Base-by-base conservation (phyloP, 2,888 invertebrate species). In the Drosophila infuscata region DNA sequence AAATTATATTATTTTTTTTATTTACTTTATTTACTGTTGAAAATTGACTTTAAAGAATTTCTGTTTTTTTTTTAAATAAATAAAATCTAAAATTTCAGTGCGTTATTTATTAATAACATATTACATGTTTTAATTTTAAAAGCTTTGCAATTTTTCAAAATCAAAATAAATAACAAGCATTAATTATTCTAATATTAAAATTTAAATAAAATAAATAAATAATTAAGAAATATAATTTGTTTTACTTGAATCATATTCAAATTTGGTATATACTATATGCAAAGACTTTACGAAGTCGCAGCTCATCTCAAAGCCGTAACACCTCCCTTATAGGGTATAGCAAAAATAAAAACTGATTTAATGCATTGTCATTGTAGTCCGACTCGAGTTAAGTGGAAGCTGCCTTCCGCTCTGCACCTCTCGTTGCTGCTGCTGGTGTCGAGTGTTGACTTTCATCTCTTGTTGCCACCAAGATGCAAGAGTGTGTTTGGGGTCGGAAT, bases 371-470 rank as follows among this genome's bases (percentile, higher is more conserved):
- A 90, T 90, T 90, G 83, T 71, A 81, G 78, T 70, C 59, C 59
- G 67, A 64, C 71, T 82, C 17, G 36, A 68, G 49, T 56, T 53
- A 25, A 70, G 57, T 61, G 32, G 49, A 74, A 29, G 53, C 43
- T 48, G 49, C 25, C 74, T 52, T 46, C 30, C 38, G 58, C 43
- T 58, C 36, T 58, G 57, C 46, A 43, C 43, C 54, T 29, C 29
- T 41, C 1, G 15, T 58, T 48, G 58, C 46, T 67, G 57, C 56
- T 6, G 17, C 41, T 35, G 83, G 88, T 81, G 86, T 91, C 78
- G 82, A 91, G 82, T 89, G 88, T 89, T 89, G 84, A 89, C 90
- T 91, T 91, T 90, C 89, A 90, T 91, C 88, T 91, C 88, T 90
- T 70, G 66, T 71, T 77, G 74, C 65, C 74, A 70, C 75, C 73